phyloP scores from a whole-genome alignment of 2,797 vertebrate species.

The Ctenopoma multispine region DNA sequence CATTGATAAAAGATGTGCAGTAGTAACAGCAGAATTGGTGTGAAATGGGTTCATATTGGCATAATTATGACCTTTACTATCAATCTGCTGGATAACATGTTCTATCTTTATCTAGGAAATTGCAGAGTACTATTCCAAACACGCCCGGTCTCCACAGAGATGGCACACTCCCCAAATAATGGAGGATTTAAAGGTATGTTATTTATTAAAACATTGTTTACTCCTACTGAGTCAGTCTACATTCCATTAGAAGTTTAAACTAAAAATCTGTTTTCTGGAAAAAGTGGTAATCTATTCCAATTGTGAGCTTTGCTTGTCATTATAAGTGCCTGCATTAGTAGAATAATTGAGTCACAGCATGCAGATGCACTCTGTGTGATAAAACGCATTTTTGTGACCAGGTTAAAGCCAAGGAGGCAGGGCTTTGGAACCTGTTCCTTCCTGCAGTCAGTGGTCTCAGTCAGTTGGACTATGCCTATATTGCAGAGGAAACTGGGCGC shows the following conservation, averaged over 20 bases:
- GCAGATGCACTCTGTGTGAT: background rate
- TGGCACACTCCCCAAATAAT: slow-evolving; percentile 89
- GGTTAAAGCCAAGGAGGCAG: slow-evolving; percentile 88
- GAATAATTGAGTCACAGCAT: background rate
- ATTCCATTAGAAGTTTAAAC: background rate
- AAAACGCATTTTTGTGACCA: slow-evolving; percentile 60
- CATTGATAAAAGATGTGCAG: background rate
- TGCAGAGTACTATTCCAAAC: slow-evolving; percentile 84
- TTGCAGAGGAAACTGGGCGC: slow-evolving; percentile 93
- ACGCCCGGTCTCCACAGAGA: slow-evolving; percentile 81
- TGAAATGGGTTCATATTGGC: background rate
- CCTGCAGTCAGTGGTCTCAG: slow-evolving; percentile 89
- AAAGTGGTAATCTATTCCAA: too few relatives aligned
- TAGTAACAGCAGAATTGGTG: background rate
- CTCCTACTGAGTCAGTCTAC: slow-evolving; percentile 1
- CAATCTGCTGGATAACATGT: background rate
- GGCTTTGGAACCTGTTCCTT: slow-evolving; percentile 96
- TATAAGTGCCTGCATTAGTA: background rate
- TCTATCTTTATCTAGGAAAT: slow-evolving; percentile 85
- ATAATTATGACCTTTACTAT: background rate
- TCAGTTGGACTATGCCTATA: slow-evolving; percentile 93
- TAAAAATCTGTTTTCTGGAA: background rate
- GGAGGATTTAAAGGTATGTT: slow-evolving; percentile 90
- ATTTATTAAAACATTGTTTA: background rate
- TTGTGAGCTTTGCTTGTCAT: background rate